Conservation (phyloP, 2,888 invertebrate genomes). For the Ypsolopha sequella region DNA sequence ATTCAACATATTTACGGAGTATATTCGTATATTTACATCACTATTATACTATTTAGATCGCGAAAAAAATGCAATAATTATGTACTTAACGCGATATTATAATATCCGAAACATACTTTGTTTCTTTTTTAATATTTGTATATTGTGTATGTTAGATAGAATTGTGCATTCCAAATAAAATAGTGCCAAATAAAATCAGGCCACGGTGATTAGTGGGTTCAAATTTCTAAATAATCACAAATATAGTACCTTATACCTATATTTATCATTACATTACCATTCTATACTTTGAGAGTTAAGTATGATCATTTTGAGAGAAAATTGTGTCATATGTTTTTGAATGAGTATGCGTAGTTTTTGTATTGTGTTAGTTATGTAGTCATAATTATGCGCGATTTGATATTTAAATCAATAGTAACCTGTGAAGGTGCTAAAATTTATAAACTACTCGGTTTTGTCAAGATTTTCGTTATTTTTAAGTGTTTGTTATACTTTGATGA, state of each 20-base stretch:
- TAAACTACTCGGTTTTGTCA: constrained; percentile 29
- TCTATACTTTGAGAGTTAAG: constrained; percentile 11
- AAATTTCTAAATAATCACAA: constrained; percentile 48
- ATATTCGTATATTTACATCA: constrained; percentile 8
- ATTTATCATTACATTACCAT: constrained; percentile 21
- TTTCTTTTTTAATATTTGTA: constrained; percentile 22
- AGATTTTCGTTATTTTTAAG: constrained; percentile 18
- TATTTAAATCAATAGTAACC: constrained; percentile 36
- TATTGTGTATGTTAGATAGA: constrained; percentile 40
- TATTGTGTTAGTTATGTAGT: constrained; percentile 18
- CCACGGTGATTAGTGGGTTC: constrained; percentile 31
- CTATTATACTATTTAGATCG: constrained; percentile 12
- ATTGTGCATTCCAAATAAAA: constrained; percentile 60
- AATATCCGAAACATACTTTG: constrained; percentile 22
- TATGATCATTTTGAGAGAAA: constrained; percentile 37
- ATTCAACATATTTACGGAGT: constrained; percentile 7
- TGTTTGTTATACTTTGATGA: constrained; percentile 30
- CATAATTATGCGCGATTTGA: constrained; percentile 10
- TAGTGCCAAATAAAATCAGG: constrained; percentile 61
- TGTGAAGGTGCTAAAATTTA: constrained; percentile 61
- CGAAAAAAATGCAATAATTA: constrained; percentile 21
- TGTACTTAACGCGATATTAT: constrained; percentile 27
- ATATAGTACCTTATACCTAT: constrained; percentile 24
- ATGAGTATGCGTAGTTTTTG: constrained; percentile 27
- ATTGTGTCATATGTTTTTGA: constrained; percentile 19